phyloP scores from a whole-genome alignment of 2,797 vertebrate genomes.

The Oreortyx pictus region DNA sequence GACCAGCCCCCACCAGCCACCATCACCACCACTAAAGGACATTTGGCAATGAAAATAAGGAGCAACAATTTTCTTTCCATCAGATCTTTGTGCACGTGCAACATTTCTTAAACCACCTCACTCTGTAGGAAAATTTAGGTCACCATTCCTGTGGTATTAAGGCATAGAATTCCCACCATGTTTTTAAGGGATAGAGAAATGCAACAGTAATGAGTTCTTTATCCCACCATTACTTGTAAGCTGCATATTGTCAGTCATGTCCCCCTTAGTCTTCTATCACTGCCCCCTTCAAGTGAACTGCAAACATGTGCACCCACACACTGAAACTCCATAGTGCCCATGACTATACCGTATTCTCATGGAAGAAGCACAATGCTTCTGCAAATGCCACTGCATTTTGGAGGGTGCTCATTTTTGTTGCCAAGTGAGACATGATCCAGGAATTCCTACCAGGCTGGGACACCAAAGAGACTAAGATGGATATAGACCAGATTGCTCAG shows the following conservation, averaged over 20 bases:
- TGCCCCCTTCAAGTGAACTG: neutral
- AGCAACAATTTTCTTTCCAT: neutral
- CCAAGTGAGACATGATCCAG: constrained; percentile 28
- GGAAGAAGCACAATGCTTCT: neutral
- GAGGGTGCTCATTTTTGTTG: constrained; percentile 22
- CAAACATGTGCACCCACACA: neutral
- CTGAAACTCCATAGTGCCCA: neutral
- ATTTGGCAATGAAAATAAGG: neutral
- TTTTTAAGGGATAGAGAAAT: neutral
- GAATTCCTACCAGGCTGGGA: constrained; percentile 36
- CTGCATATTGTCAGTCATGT: neutral
- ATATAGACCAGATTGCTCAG: constrained; percentile 58
- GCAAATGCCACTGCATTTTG: neutral
- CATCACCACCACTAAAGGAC: neutral
- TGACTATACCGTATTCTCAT: neutral
- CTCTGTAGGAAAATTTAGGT: neutral
- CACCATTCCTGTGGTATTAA: neutral
- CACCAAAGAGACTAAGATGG: constrained; percentile 43
- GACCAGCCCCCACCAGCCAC: neutral
- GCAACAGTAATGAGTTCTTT: neutral
- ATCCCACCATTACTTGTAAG: neutral
- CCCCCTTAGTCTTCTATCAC: neutral
- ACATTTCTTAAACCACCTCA: neutral
- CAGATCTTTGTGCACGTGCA: neutral
- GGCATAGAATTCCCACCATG: neutral